phyloP scores from a whole-genome alignment of 2,797 vertebrate species.

The Tapirus indicus region DNA sequence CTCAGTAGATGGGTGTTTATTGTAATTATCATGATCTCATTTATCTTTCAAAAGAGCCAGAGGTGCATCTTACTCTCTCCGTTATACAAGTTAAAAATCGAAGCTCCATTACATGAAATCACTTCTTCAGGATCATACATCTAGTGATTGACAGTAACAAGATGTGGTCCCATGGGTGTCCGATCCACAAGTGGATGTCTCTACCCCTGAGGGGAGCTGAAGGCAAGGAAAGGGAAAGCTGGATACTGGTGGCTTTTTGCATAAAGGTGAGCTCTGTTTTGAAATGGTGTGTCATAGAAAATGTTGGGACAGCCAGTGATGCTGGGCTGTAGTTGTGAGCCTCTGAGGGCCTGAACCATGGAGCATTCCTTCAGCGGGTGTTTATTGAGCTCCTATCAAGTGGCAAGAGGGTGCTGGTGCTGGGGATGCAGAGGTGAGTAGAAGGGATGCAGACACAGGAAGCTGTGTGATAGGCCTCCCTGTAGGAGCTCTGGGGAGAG shows the following conservation, averaged over 20 bases:
- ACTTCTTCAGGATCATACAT: neutral
- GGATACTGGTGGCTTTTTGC: neutral
- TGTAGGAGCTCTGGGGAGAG: neutral
- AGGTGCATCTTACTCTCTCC: neutral
- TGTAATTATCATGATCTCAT: neutral
- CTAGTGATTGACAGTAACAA: neutral
- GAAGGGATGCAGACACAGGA: neutral
- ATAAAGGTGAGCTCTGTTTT: neutral
- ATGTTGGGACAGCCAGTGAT: neutral
- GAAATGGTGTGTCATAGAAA: neutral
- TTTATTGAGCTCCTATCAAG: neutral
- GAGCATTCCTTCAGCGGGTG: neutral
- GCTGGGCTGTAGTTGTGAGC: neutral
- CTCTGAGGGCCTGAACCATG: neutral
- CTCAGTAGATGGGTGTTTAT: neutral
- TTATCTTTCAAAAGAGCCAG: conserved; percentile 13
- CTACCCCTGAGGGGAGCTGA: neutral
- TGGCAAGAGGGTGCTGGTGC: neutral
- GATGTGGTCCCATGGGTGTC: neutral
- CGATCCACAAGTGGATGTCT: neutral
- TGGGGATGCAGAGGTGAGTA: neutral
- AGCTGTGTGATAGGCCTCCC: neutral
- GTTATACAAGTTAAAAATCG: neutral
- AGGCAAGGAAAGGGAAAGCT: neutral
- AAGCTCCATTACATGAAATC: neutral